Evolutionary conservation across 2,888 invertebrate genomes (phyloP).

Genomic region (Limnephilus marmoratus): DNA sequence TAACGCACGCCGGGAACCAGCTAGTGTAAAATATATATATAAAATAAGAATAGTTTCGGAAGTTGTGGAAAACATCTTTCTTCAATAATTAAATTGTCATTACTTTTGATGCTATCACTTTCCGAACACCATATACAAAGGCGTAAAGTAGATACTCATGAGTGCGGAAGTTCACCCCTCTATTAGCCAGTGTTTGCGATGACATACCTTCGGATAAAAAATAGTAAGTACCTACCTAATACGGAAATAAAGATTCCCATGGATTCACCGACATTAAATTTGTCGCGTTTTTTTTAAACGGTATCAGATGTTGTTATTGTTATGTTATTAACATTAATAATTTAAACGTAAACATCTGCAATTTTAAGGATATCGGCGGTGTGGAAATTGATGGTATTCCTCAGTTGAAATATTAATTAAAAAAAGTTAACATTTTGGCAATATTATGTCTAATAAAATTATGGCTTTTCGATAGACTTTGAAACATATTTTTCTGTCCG

Average conservation of each 20-base stretch:
- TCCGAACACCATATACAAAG: not conserved
- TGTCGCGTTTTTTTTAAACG: not conserved
- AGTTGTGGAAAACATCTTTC: too few species aligned
- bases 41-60: too few species aligned
- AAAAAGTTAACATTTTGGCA: not conserved
- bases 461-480: too few species aligned
- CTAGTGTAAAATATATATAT: too few species aligned
- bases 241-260: slow-evolving; percentile 5
- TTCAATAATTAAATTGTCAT: too few species aligned
- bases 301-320: not conserved
- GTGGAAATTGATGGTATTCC: not conserved
- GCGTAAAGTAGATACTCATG: not conserved
- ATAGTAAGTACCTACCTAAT: not conserved
- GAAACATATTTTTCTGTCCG: too few species aligned
- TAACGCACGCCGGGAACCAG: too few species aligned
- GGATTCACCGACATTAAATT: not conserved
- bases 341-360: not conserved
- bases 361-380: not conserved
- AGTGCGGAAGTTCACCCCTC: not conserved
- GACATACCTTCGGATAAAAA: slow-evolving; percentile 9
- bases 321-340: not conserved
- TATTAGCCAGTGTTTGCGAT: slow-evolving; percentile 7
- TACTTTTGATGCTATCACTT: not conserved
- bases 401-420: not conserved
- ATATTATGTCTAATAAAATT: not conserved